These are phyloP conservation scores for Phragmatobia fuliginosa DNA, from an alignment of 2,888 invertebrate genomes.

Conservation along the genomic window DNA sequence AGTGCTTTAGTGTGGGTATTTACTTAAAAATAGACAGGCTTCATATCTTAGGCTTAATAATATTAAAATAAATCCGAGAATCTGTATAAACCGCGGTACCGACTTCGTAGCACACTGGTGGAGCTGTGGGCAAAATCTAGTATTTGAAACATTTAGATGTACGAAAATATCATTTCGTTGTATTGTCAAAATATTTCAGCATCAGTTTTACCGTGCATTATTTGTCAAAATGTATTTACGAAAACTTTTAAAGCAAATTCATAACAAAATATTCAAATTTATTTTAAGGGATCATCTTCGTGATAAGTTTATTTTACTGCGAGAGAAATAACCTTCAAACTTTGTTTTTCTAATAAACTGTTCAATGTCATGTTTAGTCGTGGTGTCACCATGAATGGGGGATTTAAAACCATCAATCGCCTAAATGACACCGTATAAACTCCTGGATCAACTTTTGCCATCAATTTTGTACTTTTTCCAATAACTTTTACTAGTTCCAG, in stretches of 20 bases:
- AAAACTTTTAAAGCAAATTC: background rate
- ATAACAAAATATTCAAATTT: background rate
- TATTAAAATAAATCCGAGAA: no score
- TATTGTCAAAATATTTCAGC: no score
- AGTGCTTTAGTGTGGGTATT: no score
- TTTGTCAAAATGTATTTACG: background rate
- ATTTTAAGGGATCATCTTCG: background rate
- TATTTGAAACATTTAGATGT: no score
- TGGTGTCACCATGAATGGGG: background rate
- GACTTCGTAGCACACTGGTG: no score
- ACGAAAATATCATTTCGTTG: no score
- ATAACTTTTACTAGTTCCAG: constrained; percentile 4
- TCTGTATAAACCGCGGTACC: no score
- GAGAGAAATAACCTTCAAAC: background rate
- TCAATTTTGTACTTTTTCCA: constrained; percentile 11
- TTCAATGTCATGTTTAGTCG: background rate
- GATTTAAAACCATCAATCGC: constrained; percentile 14
- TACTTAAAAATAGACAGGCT: no score
- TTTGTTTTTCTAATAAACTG: background rate
- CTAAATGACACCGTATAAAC: constrained; percentile 10
- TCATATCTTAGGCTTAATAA: no score
- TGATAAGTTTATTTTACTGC: background rate
- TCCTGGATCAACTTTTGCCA: constrained; percentile 6
- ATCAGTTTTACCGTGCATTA: background rate
- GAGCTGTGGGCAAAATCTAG: no score